Percentiles rank a stretch among this genome's conserved stretches.
Conservation (phyloP, 2,888 invertebrate genomes). For the Aphrophora alni region DNA sequence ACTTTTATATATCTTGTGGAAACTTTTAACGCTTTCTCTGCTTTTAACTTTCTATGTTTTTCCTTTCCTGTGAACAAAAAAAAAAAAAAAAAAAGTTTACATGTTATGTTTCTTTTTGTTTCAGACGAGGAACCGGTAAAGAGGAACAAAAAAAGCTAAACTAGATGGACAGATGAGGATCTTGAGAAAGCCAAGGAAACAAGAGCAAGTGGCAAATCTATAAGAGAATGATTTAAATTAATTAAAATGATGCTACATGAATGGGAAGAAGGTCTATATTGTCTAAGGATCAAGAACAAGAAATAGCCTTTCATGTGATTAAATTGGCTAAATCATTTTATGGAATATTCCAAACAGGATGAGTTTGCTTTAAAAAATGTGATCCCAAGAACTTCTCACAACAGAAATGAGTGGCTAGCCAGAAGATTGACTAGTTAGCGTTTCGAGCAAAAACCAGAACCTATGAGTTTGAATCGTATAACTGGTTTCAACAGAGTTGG, state of each 20-base stretch:
- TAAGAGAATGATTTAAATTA: not conserved
- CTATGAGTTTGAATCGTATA: conserved; percentile 51
- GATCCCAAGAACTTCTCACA: not conserved
- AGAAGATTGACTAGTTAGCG: conserved; percentile 46
- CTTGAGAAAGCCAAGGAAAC: not conserved
- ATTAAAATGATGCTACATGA: not conserved
- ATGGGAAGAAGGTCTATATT: not conserved
- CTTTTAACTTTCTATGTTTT: too few species aligned
- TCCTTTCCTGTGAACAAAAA: not conserved
- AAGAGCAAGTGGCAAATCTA: not conserved
- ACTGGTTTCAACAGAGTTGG: conserved; percentile 50
- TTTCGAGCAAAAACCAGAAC: conserved; percentile 50
- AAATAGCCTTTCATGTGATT: not conserved
- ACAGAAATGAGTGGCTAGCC: too few species aligned
- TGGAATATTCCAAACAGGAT: not conserved
- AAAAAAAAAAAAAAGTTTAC: not conserved
- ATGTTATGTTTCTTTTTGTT: not conserved
- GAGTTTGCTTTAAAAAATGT: not conserved
- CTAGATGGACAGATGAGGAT: not conserved
- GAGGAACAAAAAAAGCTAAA: not conserved
- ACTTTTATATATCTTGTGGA: too few species aligned
- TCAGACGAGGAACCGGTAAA: not conserved
- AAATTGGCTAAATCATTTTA: not conserved
- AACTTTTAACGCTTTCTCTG: too few species aligned
- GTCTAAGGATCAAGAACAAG: not conserved